Evolutionary conservation across 2,113 vertebrate genomes (phyloP).

Genomic region (Amblyornis subalaris): DNA sequence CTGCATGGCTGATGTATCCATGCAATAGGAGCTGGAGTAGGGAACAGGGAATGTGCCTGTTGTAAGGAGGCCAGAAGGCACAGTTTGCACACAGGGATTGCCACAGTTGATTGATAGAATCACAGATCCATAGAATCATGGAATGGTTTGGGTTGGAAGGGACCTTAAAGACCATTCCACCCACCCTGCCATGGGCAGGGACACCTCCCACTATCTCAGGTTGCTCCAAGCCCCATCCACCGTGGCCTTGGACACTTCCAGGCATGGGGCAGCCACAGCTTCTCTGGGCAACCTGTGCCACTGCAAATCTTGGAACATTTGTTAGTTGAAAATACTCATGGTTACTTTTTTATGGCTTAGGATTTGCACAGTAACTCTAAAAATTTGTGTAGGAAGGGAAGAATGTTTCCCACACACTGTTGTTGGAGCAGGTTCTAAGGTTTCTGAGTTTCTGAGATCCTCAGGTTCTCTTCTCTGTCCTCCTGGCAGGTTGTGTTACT

Average conservation of each 20-base stretch:
- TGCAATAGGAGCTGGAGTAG: rapidly evolving
- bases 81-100: not conserved
- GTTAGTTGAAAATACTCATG: not conserved
- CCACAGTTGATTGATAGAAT: not conserved
- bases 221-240: not conserved
- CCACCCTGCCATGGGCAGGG: not conserved
- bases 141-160: not conserved
- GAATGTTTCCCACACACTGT: not conserved
- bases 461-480: not conserved
- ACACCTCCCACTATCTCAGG: not conserved
- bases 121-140: not conserved
- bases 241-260: not conserved
- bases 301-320: not conserved
- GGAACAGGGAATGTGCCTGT: not conserved
- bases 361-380: not conserved
- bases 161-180: not conserved
- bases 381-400: not conserved
- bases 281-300: not conserved
- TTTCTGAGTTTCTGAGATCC: not conserved
- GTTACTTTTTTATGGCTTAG: not conserved
- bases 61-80: not conserved
- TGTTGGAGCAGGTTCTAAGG: not conserved
- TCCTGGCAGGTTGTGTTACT: not conserved
- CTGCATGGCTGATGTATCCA: not conserved
- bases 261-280: not conserved